These are phyloP conservation scores for Apodemus agrarius DNA, from an alignment of 2,797 vertebrate species.

Conservation along the genomic window DNA sequence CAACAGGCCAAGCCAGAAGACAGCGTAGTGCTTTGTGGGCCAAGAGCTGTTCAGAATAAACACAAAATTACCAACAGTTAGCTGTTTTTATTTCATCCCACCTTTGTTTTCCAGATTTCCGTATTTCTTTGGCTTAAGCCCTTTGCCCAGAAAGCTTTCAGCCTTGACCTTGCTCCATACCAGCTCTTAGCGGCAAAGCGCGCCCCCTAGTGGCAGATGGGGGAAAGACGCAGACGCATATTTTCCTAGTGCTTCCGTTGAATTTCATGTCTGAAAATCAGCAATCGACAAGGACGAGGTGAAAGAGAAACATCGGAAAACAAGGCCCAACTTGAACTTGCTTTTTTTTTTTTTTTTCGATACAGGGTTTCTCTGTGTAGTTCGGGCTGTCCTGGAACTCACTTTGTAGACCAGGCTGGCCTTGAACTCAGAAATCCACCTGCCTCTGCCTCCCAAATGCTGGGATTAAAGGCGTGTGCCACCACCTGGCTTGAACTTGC, in stretches of 20 bases:
- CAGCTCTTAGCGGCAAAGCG: not conserved
- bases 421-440: no score
- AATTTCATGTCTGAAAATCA: conserved; percentile 32
- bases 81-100: not conserved
- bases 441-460: no score
- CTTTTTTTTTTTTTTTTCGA: no score
- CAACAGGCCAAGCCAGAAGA: not conserved
- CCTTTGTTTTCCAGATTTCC: not conserved
- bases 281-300: not conserved
- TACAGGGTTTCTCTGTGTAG: no score
- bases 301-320: not conserved
- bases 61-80: not conserved
- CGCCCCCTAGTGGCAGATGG: conserved; percentile 21
- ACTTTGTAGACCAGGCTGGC: no score
- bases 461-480: no score
- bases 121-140: not conserved
- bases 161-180: not conserved
- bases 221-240: no score
- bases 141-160: not conserved
- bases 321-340: not conserved
- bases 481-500: not conserved
- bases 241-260: not conserved
- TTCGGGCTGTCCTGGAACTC: no score
- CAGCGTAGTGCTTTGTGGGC: not conserved
- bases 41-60: not conserved